A percentile compares a stretch with the other conserved stretches of the same genome.
Evolutionary conservation across 2,797 vertebrate genomes (phyloP).

Genomic region (Sternarchorhynchus goeldii): DNA sequence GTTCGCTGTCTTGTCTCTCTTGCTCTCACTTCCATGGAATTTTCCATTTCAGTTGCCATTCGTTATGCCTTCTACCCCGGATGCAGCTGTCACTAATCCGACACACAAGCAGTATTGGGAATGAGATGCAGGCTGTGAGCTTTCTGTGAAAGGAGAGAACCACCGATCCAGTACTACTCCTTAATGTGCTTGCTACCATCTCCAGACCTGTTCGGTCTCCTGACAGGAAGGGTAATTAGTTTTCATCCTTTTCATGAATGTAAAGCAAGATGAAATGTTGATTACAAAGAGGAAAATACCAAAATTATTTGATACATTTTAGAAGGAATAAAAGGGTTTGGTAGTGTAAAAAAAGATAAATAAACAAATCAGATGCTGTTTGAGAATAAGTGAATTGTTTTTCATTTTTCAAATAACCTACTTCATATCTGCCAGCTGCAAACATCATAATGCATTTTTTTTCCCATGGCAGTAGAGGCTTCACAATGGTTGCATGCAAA

Average conservation of each 20-base stretch:
- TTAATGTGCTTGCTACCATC: not conserved
- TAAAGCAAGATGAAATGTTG: not conserved
- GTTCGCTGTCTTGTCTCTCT: constrained; percentile 27
- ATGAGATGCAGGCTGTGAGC: constrained; percentile 25
- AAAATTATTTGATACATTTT: not conserved
- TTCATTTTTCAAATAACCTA: too few species aligned
- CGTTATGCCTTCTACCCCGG: constrained; percentile 32
- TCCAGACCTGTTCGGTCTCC: not conserved
- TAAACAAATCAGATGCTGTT: too few species aligned
- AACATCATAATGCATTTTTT: too few species aligned
- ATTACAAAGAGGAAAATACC: not conserved
- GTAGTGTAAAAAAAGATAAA: too few species aligned
- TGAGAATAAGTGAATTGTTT: not conserved
- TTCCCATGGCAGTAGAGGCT: not conserved
- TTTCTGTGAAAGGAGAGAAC: constrained; percentile 10
- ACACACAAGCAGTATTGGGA: constrained; percentile 25
- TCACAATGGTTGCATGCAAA: constrained; percentile 36
- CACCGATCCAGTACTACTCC: constrained; percentile 8
- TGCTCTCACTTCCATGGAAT: constrained; percentile 46
- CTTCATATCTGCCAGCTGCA: too few species aligned
- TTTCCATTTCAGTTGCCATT: constrained; percentile 52
- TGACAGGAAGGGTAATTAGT: constrained; percentile 39
- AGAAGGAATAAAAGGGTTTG: not conserved
- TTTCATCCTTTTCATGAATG: constrained; percentile 15
- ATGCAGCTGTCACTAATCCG: constrained; percentile 46